Conservation (phyloP, 2,888 invertebrate species). For the Nipponacmea schrenckii region DNA sequence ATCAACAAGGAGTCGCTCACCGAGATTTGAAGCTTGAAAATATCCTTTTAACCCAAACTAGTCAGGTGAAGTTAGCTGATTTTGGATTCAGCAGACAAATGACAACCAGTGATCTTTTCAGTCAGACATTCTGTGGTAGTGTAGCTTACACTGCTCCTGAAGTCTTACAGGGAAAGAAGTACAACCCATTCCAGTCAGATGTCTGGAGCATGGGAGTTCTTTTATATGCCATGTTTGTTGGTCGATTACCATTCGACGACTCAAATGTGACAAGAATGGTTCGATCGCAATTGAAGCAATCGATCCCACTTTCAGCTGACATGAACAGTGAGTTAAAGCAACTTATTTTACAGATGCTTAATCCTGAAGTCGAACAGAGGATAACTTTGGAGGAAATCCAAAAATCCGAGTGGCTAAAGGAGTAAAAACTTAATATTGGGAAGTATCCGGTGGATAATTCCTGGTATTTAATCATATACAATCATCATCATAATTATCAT, state of each 20-base stretch:
- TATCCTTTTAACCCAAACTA: not conserved
- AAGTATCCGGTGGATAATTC: conserved; percentile 5
- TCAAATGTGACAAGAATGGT: conserved; percentile 2
- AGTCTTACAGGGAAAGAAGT: conserved; percentile 6
- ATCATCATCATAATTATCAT: not conserved
- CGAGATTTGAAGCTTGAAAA: conserved; percentile 6
- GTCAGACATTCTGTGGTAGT: conserved; percentile 8
- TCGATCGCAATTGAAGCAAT: conserved; percentile 1
- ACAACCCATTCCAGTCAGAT: conserved; percentile 1
- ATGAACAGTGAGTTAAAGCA: not conserved
- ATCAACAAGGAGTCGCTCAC: conserved; percentile 4
- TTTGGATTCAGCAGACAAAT: conserved; percentile 8
- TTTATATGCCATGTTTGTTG: not conserved
- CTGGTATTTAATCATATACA: not conserved
- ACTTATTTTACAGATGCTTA: not conserved
- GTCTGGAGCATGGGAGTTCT: not conserved
- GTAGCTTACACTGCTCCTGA: conserved; percentile 5
- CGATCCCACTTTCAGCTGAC: not conserved
- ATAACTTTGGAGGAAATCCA: not conserved
- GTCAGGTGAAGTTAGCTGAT: conserved; percentile 4
- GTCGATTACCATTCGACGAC: conserved; percentile 8
- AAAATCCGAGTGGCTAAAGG: not conserved
- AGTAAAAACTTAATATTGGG: not conserved
- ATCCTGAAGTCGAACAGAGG: not conserved
- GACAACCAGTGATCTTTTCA: not conserved